phyloP scores from a whole-genome alignment of 2,888 invertebrate genomes.

The Yponomeuta sedellus region DNA sequence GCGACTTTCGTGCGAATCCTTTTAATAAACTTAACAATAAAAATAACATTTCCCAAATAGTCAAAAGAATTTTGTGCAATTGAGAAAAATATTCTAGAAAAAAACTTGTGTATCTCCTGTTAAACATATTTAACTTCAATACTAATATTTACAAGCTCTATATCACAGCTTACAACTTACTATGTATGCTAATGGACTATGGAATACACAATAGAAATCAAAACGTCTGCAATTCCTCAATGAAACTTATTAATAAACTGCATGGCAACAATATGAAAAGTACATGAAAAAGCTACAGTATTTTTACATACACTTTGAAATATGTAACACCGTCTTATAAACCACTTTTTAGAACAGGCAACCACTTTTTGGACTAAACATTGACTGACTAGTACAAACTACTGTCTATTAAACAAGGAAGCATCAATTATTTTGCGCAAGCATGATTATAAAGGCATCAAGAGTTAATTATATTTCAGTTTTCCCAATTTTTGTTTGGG shows the following conservation, averaged over 20 bases:
- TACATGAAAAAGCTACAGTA: neutral
- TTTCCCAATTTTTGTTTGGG: too few relatives aligned
- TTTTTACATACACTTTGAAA: neutral
- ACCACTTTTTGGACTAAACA: conserved; percentile 17
- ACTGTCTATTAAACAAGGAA: conserved; percentile 3
- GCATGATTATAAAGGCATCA: neutral
- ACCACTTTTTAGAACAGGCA: conserved; percentile 15
- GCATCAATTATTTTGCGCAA: conserved; percentile 10
- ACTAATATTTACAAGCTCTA: conserved; percentile 65
- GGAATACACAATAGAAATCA: conserved; percentile 24
- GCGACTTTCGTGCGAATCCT: neutral
- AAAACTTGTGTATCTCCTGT: conserved; percentile 12
- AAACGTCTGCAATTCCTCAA: conserved; percentile 9
- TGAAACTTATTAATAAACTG: conserved; percentile 15
- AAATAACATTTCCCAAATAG: neutral
- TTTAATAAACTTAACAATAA: neutral
- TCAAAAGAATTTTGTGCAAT: neutral
- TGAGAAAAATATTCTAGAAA: conserved; percentile 16
- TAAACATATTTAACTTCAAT: conserved; percentile 23
- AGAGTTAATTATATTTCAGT: neutral
- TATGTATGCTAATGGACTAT: conserved; percentile 41
- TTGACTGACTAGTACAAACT: conserved; percentile 20
- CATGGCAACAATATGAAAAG: conserved; percentile 1
- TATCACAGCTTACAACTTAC: conserved; percentile 69
- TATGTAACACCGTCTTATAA: neutral